Conservation (phyloP, 2,113 vertebrate genomes). For the Proterorhinus semilunaris region DNA sequence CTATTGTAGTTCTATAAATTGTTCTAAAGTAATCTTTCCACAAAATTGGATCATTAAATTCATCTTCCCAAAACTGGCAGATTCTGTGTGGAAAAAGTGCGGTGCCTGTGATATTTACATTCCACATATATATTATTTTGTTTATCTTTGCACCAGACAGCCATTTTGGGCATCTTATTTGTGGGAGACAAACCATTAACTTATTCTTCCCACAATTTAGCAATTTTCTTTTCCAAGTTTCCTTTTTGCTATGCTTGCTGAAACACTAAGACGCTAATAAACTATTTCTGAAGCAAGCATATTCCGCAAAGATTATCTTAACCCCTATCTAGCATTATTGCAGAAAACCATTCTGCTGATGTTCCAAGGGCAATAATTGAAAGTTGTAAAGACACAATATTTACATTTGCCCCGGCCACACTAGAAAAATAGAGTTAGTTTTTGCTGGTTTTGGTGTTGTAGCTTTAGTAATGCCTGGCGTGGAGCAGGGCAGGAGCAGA, state of each 20-base stretch:
- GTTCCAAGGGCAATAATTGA: neutral
- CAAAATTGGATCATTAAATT: too few relatives aligned
- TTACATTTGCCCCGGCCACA: conserved; percentile 17
- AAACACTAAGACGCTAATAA: neutral
- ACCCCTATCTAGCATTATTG: neutral
- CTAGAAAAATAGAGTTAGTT: neutral
- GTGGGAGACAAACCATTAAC: too few relatives aligned
- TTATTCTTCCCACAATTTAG: too few relatives aligned
- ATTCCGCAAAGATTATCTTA: neutral
- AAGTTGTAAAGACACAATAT: conserved; percentile 33
- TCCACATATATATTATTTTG: too few relatives aligned
- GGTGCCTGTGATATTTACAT: too few relatives aligned
- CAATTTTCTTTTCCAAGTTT: too few relatives aligned
- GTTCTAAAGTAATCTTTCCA: too few relatives aligned
- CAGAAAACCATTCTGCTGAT: neutral
- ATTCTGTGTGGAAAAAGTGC: too few relatives aligned
- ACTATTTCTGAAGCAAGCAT: neutral
- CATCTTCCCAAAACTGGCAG: too few relatives aligned
- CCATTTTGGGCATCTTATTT: too few relatives aligned
- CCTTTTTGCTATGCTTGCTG: neutral
- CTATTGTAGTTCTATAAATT: too few relatives aligned
- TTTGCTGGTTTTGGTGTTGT: conserved; percentile 18
- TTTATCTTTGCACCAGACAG: too few relatives aligned
- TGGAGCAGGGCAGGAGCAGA: conserved; percentile 10
- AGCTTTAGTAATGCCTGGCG: conserved; percentile 10